Conservation (phyloP, 2,888 invertebrate genomes). For the Meandrusa payeni region DNA sequence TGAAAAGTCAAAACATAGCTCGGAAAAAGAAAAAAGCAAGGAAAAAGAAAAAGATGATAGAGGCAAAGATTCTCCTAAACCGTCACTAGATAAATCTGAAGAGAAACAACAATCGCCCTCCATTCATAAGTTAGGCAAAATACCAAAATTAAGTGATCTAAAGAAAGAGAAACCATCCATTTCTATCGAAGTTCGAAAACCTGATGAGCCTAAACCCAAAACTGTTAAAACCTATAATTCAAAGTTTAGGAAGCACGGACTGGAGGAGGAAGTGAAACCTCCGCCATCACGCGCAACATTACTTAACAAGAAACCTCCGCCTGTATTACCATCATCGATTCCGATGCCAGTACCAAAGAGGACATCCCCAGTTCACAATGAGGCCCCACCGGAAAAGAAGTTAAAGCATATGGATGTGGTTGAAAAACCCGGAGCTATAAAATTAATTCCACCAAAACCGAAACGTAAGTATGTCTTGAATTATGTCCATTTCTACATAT, state of each 20-base stretch:
- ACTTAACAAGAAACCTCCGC: slow-evolving; percentile 81
- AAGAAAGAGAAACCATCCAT: slow-evolving; percentile 87
- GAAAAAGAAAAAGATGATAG: slow-evolving; percentile 52
- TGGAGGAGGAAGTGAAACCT: slow-evolving; percentile 93
- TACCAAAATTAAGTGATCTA: slow-evolving; percentile 85
- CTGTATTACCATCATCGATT: slow-evolving; percentile 67
- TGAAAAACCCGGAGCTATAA: slow-evolving; percentile 90
- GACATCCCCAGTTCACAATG: slow-evolving; percentile 72
- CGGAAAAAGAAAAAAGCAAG: slow-evolving; percentile 53
- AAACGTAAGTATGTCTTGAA: slow-evolving; percentile 89
- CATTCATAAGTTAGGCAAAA: slow-evolving; percentile 88
- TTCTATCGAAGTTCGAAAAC: slow-evolving; percentile 90
- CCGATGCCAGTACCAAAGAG: slow-evolving; percentile 67
- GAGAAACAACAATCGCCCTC: slow-evolving; percentile 84
- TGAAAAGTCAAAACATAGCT: slow-evolving; percentile 44
- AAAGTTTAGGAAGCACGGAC: slow-evolving; percentile 94
- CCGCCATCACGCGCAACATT: slow-evolving; percentile 87
- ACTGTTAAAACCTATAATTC: slow-evolving; percentile 96
- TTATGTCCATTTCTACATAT: slow-evolving; percentile 32
- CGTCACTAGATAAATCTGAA: slow-evolving; percentile 82
- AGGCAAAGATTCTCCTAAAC: slow-evolving; percentile 36
- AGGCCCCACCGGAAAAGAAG: slow-evolving; percentile 88
- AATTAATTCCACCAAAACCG: slow-evolving; percentile 92
- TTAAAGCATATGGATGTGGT: slow-evolving; percentile 80
- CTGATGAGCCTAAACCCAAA: slow-evolving; percentile 87